Evolutionary conservation across 2,888 invertebrate genomes (phyloP).

Genomic region (Caenorhabditis panamensis): DNA sequence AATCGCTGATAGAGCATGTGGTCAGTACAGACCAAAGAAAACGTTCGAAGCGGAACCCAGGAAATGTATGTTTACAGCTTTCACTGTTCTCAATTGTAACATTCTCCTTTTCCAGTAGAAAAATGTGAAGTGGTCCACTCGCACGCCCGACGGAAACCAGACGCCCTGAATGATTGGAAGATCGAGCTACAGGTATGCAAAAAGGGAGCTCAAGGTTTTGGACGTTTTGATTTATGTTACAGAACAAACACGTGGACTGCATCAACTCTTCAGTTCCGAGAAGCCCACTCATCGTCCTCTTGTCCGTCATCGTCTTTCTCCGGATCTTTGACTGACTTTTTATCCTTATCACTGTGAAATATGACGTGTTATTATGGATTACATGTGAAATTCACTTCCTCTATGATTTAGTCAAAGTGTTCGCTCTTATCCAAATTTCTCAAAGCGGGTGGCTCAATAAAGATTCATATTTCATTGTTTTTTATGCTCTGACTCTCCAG

Average conservation of each 20-base stretch:
- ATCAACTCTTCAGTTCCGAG: conserved; percentile 11
- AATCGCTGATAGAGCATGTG: conserved; percentile 64
- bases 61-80: conserved; percentile 47
- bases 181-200: conserved; percentile 55
- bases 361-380: conserved; percentile 39
- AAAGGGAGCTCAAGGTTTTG: too few species aligned
- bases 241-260: conserved; percentile 54
- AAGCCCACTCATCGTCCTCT: neutral
- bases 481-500: too few species aligned
- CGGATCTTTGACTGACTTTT: conserved; percentile 17
- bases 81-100: too few species aligned
- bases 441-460: too few species aligned
- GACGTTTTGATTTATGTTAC: conserved; percentile 2
- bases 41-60: conserved; percentile 52
- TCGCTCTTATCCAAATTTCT: conserved; percentile 17
- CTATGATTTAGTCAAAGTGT: conserved; percentile 28
- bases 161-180: conserved; percentile 52
- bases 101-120: conserved; percentile 57
- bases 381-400: conserved; percentile 40
- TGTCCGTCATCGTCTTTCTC: conserved; percentile 22
- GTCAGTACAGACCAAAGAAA: conserved; percentile 51
- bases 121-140: conserved; percentile 58
- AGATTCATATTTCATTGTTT: too few species aligned
- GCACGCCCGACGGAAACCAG: conserved; percentile 46
- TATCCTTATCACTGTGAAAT: conserved; percentile 37